phyloP scores from a whole-genome alignment of 2,113 vertebrate species.

The Carollia perspicillata region DNA sequence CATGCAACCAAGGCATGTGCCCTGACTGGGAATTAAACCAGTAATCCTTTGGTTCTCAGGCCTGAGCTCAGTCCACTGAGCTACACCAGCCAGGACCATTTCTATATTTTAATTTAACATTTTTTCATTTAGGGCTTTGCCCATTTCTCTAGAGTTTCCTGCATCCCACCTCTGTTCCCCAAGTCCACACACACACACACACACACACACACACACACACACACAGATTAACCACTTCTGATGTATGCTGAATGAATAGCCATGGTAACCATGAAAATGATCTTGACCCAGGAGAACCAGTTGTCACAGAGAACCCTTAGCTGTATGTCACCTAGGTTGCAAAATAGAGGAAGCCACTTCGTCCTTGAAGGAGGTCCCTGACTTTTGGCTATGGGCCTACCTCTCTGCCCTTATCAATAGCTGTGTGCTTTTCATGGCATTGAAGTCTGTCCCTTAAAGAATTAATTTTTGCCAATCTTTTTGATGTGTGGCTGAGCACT shows the following conservation, averaged over 20 bases:
- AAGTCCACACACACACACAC: accelerated
- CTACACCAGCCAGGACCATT: neutral
- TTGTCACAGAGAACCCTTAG: neutral
- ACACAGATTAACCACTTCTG: neutral
- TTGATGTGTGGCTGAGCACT: neutral
- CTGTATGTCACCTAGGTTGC: neutral
- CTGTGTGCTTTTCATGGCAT: neutral
- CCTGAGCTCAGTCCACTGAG: too few relatives aligned
- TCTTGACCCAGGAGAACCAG: neutral
- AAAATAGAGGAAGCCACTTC: neutral
- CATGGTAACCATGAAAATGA: neutral
- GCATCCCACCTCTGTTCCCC: too few relatives aligned
- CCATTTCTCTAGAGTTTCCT: neutral
- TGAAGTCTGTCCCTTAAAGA: neutral
- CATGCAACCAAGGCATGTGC: too few relatives aligned
- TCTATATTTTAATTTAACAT: neutral
- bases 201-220: accelerated
- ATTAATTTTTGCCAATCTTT: neutral
- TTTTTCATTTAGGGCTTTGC: neutral
- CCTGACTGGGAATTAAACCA: too few relatives aligned
- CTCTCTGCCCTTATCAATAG: neutral
- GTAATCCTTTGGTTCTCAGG: too few relatives aligned
- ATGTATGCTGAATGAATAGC: neutral
- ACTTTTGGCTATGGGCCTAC: neutral
- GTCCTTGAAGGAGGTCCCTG: neutral